Base-by-base conservation (phyloP, 2,797 vertebrate species). In the Anas flavirostris region DNA sequence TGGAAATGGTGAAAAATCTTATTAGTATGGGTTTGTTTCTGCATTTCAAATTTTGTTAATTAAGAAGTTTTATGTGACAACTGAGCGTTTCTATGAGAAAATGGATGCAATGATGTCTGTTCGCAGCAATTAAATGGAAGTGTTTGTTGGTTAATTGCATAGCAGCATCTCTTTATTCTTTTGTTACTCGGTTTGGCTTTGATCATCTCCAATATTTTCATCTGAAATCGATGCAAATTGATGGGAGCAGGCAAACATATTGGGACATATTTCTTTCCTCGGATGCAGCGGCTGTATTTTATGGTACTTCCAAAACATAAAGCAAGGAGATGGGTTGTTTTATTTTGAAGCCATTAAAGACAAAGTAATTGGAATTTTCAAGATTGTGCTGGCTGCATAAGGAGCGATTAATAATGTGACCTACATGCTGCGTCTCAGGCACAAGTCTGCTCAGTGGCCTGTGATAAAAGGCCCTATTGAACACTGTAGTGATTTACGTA, bases 341-440 rank as follows among this genome's bases (percentile, higher is more conserved):
- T 56, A 29, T 60, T 82, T 67, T 74, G 55, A 75, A 83, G 46
- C 48, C 7, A 0, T 29, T n/a, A 8, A 68, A 55, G 44, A 60
- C 84, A 33, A 85, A 52, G 6, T 60, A 60, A 66, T 21, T 62
- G 46, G 41, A 29, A 62, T 86, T 72, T 82, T 9, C 3, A 70
- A 46, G 52, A 21, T 59, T 81, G 16, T 76, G 35, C 76, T 66
- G 48, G 31, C 74, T 92, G 90, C 48, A 43, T 86, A 78, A 85
- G 74, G 93, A 96, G 86, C 5, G 3, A 90, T 96, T 97, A 94
- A 95, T 95, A 91, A 63, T 39, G 53, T 96, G 95, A 91, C 91
- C 96, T 96, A 91, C 91, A 93, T 96, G 94, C 76, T 82, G 72
- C 74, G 18, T 91, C 70, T 88, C 17, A 7, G 63, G 35, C 86